Evolutionary conservation across 2,888 invertebrate species (phyloP), one percentile per base, ranked within the genome.

Genomic region (Bimastos eiseni): DNA sequence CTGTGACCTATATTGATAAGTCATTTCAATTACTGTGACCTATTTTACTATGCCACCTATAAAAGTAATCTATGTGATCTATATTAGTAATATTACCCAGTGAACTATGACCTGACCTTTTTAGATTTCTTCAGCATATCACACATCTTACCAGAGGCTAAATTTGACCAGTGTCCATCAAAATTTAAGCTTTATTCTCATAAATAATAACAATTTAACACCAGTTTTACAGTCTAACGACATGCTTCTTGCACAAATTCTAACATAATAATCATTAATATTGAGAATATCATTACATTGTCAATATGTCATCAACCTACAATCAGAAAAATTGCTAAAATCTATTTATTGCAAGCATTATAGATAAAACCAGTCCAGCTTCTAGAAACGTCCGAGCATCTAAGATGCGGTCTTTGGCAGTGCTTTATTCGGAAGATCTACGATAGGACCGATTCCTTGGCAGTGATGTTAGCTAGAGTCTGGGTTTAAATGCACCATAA

Each of bases 171-270:
- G n/a, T 49, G 24, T 70, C 70, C n/a, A 70, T 70, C 70, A n/a
- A 70, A 24, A n/a, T 70, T 30, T 70, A 70, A 30, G 70, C 70
- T 70, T 70, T 70, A 70, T 70, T 70, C n/a, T 70, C 70, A 70
- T 70, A 70, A 70, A 70, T 70, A 70, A 70, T 30, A 70, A 70
- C 70, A 70, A n/a, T n/a, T 70, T n/a, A 70, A 70, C 70, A n/a
- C n/a, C 70, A 70, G 70, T 70, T n/a, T 70, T 70, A 70, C 70
- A n/a, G 70, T 8, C 30, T 70, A 70, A 30, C 70, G n/a, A 70
- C 70, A 70, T 70, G 70, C 70, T 70, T 70, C 70, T n/a, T 70
- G n/a, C n/a, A 70, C n/a, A n/a, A 70, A 70, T 70, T n/a, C 70
- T 70, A 70, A n/a, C 70, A 70, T 70, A 70, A 70, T n/a, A 70